A percentile compares a stretch with the other conserved stretches of the same genome.
These are phyloP conservation scores for Nomada ferruginata DNA, from an alignment of 2,888 invertebrate species.

Conservation along the genomic window DNA sequence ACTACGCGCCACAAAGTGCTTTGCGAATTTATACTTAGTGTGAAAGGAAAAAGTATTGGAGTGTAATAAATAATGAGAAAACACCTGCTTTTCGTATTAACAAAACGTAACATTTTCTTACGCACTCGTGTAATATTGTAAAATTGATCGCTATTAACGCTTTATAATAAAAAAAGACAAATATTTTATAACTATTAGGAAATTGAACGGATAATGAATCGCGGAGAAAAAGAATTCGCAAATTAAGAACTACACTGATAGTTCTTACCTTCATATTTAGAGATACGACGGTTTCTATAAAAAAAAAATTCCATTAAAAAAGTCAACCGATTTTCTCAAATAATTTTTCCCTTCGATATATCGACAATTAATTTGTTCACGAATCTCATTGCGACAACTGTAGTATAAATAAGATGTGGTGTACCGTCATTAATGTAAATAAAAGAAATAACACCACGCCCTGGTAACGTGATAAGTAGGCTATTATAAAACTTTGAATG, in stretches of 20 bases:
- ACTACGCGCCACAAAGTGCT: slow-evolving; percentile 7
- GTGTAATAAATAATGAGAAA: background rate
- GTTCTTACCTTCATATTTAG: too few relatives aligned
- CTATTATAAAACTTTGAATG: background rate
- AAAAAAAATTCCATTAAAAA: too few relatives aligned
- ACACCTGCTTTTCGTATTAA: background rate
- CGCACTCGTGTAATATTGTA: too few relatives aligned
- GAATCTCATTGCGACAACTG: slow-evolving; percentile 18
- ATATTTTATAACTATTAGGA: too few relatives aligned
- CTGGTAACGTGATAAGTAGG: slow-evolving; percentile 4
- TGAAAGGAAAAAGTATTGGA: background rate
- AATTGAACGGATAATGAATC: too few relatives aligned
- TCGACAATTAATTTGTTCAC: background rate
- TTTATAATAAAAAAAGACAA: too few relatives aligned
- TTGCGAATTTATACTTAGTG: slow-evolving; percentile 2
- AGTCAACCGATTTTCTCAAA: background rate
- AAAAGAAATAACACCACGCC: background rate
- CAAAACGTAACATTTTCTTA: background rate
- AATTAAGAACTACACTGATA: too few relatives aligned
- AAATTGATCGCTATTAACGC: too few relatives aligned
- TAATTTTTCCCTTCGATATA: background rate
- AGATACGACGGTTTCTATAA: too few relatives aligned
- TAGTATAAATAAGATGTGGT: background rate
- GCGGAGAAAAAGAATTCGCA: too few relatives aligned
- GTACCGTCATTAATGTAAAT: slow-evolving; percentile 14